Percentiles rank a stretch among this genome's conserved stretches.
These are phyloP conservation scores for Microtus pennsylvanicus DNA, from an alignment of 2,113 vertebrate genomes.

Conservation along the genomic window DNA sequence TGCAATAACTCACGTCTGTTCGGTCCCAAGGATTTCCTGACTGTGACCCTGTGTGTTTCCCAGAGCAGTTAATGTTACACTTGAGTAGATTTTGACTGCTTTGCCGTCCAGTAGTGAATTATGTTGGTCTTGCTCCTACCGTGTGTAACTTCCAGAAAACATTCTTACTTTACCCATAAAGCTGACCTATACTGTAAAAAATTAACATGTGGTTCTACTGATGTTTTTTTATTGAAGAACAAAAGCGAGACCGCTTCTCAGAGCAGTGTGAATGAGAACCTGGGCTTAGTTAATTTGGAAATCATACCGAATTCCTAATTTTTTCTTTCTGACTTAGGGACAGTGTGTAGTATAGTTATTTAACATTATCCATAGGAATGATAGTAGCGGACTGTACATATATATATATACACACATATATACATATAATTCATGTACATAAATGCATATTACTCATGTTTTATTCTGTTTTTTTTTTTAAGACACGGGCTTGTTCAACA, in stretches of 20 bases:
- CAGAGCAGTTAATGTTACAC: neutral
- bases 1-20: neutral
- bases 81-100: neutral
- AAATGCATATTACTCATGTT: neutral
- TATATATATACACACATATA: too few species aligned
- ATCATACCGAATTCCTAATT: neutral
- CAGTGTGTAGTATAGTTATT: neutral
- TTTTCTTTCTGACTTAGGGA: neutral
- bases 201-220: slow-evolving; percentile 35
- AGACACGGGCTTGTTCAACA: neutral
- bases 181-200: slow-evolving; percentile 43
- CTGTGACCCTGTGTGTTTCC: neutral
- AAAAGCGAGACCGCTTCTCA: slow-evolving; percentile 30
- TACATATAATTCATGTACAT: neutral
- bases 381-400: neutral
- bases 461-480: neutral
- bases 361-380: neutral
- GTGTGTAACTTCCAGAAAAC: slow-evolving; percentile 43
- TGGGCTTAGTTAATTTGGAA: slow-evolving; percentile 22
- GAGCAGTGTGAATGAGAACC: slow-evolving; percentile 43
- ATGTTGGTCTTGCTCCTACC: slow-evolving; percentile 22
- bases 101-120: neutral
- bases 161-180: slow-evolving; percentile 22
- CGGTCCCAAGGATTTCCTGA: neutral
- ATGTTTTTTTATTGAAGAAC: slow-evolving; percentile 50